These are phyloP conservation scores for Typhlichthys eigenmanni DNA, from an alignment of 2,797 vertebrate species.

Conservation along the genomic window DNA sequence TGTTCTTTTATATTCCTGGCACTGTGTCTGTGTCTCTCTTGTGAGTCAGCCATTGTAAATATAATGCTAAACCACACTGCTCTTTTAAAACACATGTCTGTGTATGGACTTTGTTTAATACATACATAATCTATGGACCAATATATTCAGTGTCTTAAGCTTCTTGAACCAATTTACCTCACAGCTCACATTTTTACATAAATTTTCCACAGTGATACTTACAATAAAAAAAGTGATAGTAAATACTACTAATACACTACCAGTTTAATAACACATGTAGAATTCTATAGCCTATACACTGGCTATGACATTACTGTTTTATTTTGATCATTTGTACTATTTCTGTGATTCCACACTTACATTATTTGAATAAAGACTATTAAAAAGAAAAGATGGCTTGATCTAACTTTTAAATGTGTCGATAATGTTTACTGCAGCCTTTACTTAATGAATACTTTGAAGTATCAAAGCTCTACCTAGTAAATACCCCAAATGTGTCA, in stretches of 20 bases:
- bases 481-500: background rate
- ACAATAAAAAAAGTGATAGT: no score
- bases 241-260: no score
- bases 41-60: background rate
- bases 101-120: no score
- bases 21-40: conserved; percentile 8
- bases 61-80: background rate
- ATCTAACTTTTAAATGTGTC: background rate
- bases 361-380: conserved; percentile 53
- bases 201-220: background rate
- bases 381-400: conserved; percentile 4
- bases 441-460: background rate
- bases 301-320: no score
- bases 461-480: background rate
- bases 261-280: conserved; percentile 1
- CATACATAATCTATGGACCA: background rate
- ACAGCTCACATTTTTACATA: conserved; percentile 20
- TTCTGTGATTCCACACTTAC: conserved; percentile 26
- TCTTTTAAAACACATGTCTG: background rate
- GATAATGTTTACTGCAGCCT: background rate
- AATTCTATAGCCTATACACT: background rate
- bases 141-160: no score
- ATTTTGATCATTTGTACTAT: conserved; percentile 22
- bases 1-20: background rate
- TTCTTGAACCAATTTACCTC: conserved; percentile 41